Percentiles rank a stretch among this genome's conserved stretches.
phyloP scores from a whole-genome alignment of 2,888 invertebrate species.

The Phanerotoma sp. region DNA sequence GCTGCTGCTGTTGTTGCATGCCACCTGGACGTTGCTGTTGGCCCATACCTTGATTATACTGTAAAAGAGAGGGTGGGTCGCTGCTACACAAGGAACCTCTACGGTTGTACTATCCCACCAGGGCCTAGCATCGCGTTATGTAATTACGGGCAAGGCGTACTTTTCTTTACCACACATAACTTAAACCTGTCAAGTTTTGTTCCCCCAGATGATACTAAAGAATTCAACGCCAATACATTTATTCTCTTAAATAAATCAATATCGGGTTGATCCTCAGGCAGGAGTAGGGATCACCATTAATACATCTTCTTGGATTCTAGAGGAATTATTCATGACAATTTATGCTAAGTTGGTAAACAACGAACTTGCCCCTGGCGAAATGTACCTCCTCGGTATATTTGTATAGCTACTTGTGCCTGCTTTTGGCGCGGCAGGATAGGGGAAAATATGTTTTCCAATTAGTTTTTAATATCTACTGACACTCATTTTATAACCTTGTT shows the following conservation, averaged over 20 bases:
- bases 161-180: constrained; percentile 49
- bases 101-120: constrained; percentile 58
- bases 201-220: constrained; percentile 19
- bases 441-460: constrained; percentile 34
- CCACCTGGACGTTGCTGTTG: too few relatives aligned
- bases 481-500: neutral
- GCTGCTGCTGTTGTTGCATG: constrained; percentile 46
- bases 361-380: constrained; percentile 57
- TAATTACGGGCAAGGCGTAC: constrained; percentile 46
- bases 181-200: constrained; percentile 46
- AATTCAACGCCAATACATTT: constrained; percentile 1
- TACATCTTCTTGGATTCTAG: constrained; percentile 44
- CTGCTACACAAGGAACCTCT: constrained; percentile 58
- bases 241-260: neutral
- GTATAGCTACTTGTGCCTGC: constrained; percentile 58
- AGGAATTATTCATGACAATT: constrained; percentile 44
- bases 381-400: constrained; percentile 58
- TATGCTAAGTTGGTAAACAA: constrained; percentile 56
- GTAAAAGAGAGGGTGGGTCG: constrained; percentile 57
- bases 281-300: too few relatives aligned
- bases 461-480: constrained; percentile 19
- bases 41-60: constrained; percentile 45
- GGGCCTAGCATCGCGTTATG: constrained; percentile 52
- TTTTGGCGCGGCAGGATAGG: constrained; percentile 49
- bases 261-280: neutral